Conservation (phyloP, 92 coral and sea anemone genomes). For the Porites rus region DNA sequence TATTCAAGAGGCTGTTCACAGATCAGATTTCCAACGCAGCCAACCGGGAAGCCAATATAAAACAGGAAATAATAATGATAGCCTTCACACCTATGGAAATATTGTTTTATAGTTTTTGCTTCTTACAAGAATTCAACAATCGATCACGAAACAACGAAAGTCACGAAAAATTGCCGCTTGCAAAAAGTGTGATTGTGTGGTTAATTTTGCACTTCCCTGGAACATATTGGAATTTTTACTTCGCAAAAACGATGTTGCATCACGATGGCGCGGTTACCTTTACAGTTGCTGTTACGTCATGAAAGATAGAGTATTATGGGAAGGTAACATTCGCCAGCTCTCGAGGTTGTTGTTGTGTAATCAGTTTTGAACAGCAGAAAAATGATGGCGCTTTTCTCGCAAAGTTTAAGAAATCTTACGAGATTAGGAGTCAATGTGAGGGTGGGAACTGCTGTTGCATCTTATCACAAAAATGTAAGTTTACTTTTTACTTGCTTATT, state of each 20-base stretch:
- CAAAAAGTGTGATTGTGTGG: background rate
- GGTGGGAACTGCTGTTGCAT: slow-evolving; percentile 55
- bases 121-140: background rate
- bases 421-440: slow-evolving; percentile 45
- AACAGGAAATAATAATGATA: background rate
- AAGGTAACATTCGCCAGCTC: no score
- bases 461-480: slow-evolving; percentile 85
- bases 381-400: slow-evolving; percentile 38
- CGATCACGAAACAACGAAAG: background rate
- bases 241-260: no score
- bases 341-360: slow-evolving; percentile 10
- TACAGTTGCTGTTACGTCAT: background rate
- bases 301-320: slow-evolving; percentile 27
- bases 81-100: background rate
- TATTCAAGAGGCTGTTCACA: no score
- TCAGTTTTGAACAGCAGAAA: background rate
- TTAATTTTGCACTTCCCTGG: background rate
- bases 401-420: slow-evolving; percentile 23
- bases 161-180: background rate
- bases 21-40: no score
- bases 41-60: background rate
- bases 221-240: background rate
- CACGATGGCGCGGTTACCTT: slow-evolving; percentile 6
- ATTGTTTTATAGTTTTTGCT: background rate
- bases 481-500: background rate